Evolutionary conservation across 2,888 invertebrate species (phyloP).

Genomic region (Subacronicta megacephala): DNA sequence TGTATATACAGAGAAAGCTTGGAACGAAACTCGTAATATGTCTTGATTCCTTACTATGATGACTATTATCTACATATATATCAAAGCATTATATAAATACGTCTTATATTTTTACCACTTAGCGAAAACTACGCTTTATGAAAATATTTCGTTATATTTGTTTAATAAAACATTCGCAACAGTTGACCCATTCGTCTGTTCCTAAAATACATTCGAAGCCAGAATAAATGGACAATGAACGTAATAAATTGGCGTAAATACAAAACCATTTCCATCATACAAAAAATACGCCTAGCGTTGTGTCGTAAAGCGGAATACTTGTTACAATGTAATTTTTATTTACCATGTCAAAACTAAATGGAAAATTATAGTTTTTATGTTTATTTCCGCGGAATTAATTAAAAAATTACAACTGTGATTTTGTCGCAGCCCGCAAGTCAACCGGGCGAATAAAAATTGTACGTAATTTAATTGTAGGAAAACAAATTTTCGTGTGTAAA

Average conservation of each 20-base stretch:
- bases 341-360: constrained; percentile 30
- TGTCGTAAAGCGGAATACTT: constrained; percentile 37
- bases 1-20: constrained; percentile 64
- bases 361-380: constrained; percentile 50
- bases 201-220: constrained; percentile 67
- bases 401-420: constrained; percentile 62
- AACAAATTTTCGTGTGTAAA: constrained; percentile 70
- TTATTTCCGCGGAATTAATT: constrained; percentile 58
- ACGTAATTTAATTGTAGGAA: constrained; percentile 67
- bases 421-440: constrained; percentile 57
- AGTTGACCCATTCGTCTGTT: constrained; percentile 74
- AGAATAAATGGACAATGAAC: constrained; percentile 70
- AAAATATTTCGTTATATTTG: constrained; percentile 65
- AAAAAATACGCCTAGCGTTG: constrained; percentile 37
- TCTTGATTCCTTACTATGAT: constrained; percentile 74
- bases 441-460: constrained; percentile 69
- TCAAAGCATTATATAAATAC: constrained; percentile 67
- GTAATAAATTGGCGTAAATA: constrained; percentile 68
- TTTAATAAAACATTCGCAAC: constrained; percentile 75
- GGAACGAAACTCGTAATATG: constrained; percentile 72
- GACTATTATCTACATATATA: constrained; percentile 79
- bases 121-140: constrained; percentile 60
- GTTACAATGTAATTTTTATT: constrained; percentile 28
- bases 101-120: constrained; percentile 65
- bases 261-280: constrained; percentile 55